phyloP scores from a whole-genome alignment of 2,888 invertebrate species.

The Asteroscopus sphinx region DNA sequence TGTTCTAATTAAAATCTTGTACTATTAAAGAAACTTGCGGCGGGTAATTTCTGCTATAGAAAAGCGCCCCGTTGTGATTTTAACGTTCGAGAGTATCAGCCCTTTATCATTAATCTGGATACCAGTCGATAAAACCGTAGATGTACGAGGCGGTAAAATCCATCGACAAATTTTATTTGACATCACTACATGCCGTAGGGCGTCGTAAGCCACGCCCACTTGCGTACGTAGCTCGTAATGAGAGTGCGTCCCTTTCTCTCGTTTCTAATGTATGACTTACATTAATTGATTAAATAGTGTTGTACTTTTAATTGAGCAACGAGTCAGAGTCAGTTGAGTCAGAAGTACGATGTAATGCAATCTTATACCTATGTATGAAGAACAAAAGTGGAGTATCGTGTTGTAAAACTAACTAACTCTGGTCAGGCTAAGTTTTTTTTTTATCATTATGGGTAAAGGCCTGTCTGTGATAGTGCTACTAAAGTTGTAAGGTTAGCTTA shows the following conservation, averaged over 20 bases:
- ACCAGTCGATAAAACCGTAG: slow-evolving; percentile 73
- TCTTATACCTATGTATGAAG: background rate
- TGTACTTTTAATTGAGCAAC: slow-evolving; percentile 15
- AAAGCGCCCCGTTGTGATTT: slow-evolving; percentile 80
- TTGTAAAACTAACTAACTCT: too few species aligned
- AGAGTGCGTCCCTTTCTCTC: slow-evolving; percentile 74
- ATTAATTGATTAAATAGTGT: slow-evolving; percentile 39
- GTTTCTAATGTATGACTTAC: slow-evolving; percentile 41
- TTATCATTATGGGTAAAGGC: too few species aligned
- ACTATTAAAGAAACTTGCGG: slow-evolving; percentile 70
- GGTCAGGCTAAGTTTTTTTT: too few species aligned
- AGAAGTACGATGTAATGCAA: slow-evolving; percentile 3
- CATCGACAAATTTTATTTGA: slow-evolving; percentile 80
- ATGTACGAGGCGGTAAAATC: slow-evolving; percentile 66
- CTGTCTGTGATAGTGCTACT: too few species aligned
- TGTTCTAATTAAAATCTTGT: slow-evolving; percentile 80
- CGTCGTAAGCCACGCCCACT: slow-evolving; percentile 72
- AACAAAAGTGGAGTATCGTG: background rate
- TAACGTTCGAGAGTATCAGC: slow-evolving; percentile 58
- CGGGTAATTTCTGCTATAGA: slow-evolving; percentile 67
- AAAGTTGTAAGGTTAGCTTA: too few species aligned
- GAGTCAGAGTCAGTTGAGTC: slow-evolving; percentile 6
- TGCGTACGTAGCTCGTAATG: slow-evolving; percentile 70
- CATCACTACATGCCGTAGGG: slow-evolving; percentile 75
- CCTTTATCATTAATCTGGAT: slow-evolving; percentile 62